A percentile compares a stretch with the other conserved stretches of the same genome.
These are phyloP conservation scores for Pantherophis alleghaniensis DNA, from an alignment of 2,797 vertebrate species.

Conservation along the genomic window DNA sequence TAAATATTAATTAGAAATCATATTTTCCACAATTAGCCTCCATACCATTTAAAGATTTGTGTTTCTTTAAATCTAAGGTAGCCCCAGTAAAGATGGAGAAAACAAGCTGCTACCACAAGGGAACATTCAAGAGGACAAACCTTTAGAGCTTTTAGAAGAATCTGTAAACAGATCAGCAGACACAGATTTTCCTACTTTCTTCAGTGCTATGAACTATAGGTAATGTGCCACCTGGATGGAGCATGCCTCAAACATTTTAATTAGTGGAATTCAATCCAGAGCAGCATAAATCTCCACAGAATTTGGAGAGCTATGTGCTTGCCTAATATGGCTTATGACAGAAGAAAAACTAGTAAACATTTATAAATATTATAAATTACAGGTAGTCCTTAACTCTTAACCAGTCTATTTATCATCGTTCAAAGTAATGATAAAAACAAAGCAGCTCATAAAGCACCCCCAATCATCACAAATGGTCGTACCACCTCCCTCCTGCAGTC, in stretches of 20 bases:
- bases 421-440: neutral
- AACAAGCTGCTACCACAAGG: constrained; percentile 47
- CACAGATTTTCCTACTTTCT: constrained; percentile 88
- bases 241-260: constrained; percentile 26
- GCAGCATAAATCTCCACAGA: neutral
- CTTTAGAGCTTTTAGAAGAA: constrained; percentile 26
- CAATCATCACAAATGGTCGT: neutral
- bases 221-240: constrained; percentile 67
- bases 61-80: constrained; percentile 46
- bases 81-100: constrained; percentile 54
- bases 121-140: constrained; percentile 44
- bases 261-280: constrained; percentile 25
- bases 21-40: neutral
- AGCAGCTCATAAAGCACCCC: neutral
- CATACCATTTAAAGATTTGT: neutral
- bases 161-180: constrained; percentile 40
- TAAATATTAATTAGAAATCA: neutral
- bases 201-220: constrained; percentile 97
- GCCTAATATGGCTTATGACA: neutral
- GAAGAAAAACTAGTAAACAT: neutral
- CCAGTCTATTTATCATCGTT: neutral
- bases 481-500: neutral
- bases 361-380: neutral
- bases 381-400: neutral
- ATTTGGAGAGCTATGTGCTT: neutral